A percentile compares a stretch with the other conserved stretches of the same genome.
phyloP scores from a whole-genome alignment of 1,140 invertebrate species.

The Musca domestica region DNA sequence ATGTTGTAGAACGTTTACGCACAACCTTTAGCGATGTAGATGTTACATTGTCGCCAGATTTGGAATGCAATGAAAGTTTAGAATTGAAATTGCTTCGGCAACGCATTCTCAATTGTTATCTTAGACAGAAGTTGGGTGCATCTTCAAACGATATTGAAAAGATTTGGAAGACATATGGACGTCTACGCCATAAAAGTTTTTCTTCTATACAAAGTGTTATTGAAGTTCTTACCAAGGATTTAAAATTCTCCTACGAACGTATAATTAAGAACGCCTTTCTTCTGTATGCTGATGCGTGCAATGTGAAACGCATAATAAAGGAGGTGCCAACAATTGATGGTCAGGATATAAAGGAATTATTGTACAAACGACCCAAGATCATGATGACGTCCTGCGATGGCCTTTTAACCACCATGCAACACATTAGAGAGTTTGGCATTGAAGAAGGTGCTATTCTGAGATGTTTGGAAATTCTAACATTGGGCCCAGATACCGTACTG shows the following conservation, averaged over 20 bases:
- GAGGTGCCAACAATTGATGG: conserved; percentile 56
- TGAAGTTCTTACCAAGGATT: conserved; percentile 52
- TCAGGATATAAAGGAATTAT: conserved; percentile 55
- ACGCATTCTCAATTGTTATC: conserved; percentile 55
- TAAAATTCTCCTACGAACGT: conserved; percentile 55
- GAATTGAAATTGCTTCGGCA: conserved; percentile 56
- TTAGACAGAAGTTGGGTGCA: conserved; percentile 55
- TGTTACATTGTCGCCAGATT: conserved; percentile 28
- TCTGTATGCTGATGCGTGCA: conserved; percentile 57
- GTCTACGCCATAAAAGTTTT: conserved; percentile 58
- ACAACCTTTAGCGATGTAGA: conserved; percentile 38
- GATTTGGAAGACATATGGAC: conserved; percentile 56
- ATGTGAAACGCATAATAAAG: conserved; percentile 57
- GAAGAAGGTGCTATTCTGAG: conserved; percentile 54
- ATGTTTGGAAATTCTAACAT: conserved; percentile 58
- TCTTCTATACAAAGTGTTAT: conserved; percentile 56
- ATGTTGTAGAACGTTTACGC: conserved; percentile 48
- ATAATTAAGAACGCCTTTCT: conserved; percentile 59
- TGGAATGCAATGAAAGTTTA: conserved; percentile 41
- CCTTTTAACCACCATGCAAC: conserved; percentile 55
- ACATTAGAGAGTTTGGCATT: conserved; percentile 57
- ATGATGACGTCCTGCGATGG: conserved; percentile 57
- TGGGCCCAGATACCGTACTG: conserved; percentile 56
- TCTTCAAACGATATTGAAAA: conserved; percentile 54
- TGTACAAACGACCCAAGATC: conserved; percentile 57